Evolutionary conservation across 2,797 vertebrate species (phyloP).

Genomic region (Tiaroga cobitis): DNA sequence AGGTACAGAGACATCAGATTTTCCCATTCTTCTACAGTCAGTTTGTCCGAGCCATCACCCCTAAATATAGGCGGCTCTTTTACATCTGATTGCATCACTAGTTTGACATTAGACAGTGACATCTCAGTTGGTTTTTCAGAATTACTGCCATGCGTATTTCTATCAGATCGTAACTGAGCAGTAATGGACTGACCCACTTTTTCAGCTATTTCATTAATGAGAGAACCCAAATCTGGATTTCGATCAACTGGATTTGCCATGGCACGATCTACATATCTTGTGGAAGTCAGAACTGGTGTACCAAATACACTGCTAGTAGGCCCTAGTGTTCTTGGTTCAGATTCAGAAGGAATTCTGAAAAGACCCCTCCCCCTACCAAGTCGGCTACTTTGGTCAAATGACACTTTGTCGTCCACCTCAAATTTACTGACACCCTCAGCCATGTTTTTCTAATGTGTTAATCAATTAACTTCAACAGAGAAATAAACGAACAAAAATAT

Average conservation of each 20-base stretch:
- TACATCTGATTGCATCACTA: slow-evolving; percentile 45
- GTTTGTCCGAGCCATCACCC: slow-evolving; percentile 51
- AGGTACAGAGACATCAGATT: slow-evolving; percentile 41
- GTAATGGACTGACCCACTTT: slow-evolving; percentile 43
- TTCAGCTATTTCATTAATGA: slow-evolving; percentile 51
- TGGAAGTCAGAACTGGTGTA: slow-evolving; percentile 40
- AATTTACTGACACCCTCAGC: not conserved
- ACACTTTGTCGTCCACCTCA: not conserved
- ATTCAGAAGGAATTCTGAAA: not conserved
- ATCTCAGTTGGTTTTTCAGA: slow-evolving; percentile 27
- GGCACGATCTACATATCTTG: slow-evolving; percentile 33
- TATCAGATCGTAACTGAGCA: slow-evolving; percentile 36
- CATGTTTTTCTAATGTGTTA: not conserved
- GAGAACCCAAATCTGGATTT: slow-evolving; percentile 20
- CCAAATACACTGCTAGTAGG: slow-evolving; percentile 4
- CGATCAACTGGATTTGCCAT: slow-evolving; percentile 15
- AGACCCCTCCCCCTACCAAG: not conserved
- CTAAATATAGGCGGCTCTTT: slow-evolving; percentile 53
- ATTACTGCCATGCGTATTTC: not conserved
- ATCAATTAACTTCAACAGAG: not conserved
- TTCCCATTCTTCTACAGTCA: slow-evolving; percentile 54
- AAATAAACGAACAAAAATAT: not conserved
- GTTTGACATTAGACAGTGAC: slow-evolving; percentile 38
- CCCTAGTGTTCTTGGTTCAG: not conserved
- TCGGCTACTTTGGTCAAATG: not conserved